phyloP scores from a whole-genome alignment of 1,140 invertebrate genomes.

The Bombus impatiens region DNA sequence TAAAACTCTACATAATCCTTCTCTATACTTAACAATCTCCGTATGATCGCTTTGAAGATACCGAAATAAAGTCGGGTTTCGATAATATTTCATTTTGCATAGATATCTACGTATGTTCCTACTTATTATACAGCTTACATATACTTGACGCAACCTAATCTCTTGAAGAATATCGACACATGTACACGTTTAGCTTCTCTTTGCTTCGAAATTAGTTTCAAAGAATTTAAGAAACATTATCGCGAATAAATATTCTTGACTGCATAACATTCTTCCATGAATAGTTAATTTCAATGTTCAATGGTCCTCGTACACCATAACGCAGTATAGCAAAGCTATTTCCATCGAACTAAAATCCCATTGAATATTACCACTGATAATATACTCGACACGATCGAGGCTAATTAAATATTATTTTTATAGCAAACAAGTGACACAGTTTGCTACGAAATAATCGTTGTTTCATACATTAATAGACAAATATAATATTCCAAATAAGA shows the following conservation, averaged over 20 bases:
- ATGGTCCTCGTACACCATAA: too few relatives aligned
- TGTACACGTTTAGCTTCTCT: neutral
- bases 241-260: neutral
- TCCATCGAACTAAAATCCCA: neutral
- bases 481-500: too few relatives aligned
- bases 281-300: too few relatives aligned
- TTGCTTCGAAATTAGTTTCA: too few relatives aligned
- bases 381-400: too few relatives aligned
- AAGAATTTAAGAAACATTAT: too few relatives aligned
- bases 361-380: neutral
- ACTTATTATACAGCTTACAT: neutral
- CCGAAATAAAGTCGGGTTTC: neutral
- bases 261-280: neutral
- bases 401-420: too few relatives aligned
- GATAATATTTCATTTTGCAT: neutral
- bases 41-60: neutral
- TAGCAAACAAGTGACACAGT: too few relatives aligned
- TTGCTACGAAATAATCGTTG: too few relatives aligned
- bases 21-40: neutral
- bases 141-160: neutral
- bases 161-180: neutral
- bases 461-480: too few relatives aligned
- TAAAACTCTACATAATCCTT: neutral
- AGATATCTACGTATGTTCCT: neutral
- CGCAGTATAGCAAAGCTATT: too few relatives aligned